phyloP scores from a whole-genome alignment of 2,797 vertebrate genomes.

The Anolis apletophallus region DNA sequence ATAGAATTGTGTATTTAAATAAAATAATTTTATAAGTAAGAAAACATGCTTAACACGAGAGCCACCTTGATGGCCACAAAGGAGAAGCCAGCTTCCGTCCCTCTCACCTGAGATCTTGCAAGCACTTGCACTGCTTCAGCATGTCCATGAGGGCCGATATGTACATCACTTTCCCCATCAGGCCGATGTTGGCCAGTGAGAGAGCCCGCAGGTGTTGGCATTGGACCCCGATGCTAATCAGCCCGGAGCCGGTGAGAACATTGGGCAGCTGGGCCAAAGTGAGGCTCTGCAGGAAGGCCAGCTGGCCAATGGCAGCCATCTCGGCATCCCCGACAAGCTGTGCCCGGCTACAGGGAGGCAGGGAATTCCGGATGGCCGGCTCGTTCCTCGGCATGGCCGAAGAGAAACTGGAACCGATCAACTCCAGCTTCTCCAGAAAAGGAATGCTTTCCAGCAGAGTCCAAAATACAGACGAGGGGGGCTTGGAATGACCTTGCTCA shows the following conservation, averaged over 20 bases:
- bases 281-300: constrained; percentile 85
- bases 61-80: not conserved
- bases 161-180: constrained; percentile 91
- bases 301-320: constrained; percentile 86
- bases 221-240: constrained; percentile 84
- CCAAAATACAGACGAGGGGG: constrained; percentile 80
- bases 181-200: constrained; percentile 93
- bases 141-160: constrained; percentile 87
- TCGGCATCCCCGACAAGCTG: constrained; percentile 87
- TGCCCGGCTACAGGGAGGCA: constrained; percentile 88
- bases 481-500: constrained; percentile 72
- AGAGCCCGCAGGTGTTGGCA: constrained; percentile 87
- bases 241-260: constrained; percentile 88
- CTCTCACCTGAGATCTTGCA: constrained; percentile 87
- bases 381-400: constrained; percentile 95
- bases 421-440: constrained; percentile 87
- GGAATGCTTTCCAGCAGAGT: constrained; percentile 83
- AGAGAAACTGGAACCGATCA: constrained; percentile 93
- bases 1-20: no score
- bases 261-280: constrained; percentile 94
- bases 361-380: constrained; percentile 90
- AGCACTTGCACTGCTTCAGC: constrained; percentile 86
- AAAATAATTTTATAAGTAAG: no score
- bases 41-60: no score
- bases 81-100: not conserved